Evolutionary conservation across 2,113 vertebrate species (phyloP), one percentile per base, ranked within the genome.

Genomic region (Oryzias curvinotus): DNA sequence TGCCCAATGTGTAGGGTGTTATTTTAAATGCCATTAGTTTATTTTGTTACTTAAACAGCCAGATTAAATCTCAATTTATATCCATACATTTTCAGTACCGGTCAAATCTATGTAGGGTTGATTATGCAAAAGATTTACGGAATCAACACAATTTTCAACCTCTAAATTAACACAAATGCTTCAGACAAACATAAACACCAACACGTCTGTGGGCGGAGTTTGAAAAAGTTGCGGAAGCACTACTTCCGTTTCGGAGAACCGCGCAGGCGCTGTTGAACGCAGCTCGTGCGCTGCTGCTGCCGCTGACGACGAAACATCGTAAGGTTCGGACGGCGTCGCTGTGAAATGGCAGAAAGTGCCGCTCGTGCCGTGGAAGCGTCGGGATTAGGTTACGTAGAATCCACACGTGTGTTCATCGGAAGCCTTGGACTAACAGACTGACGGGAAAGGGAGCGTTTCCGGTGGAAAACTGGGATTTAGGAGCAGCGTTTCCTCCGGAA

Each of bases 271-370:
- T 81, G 63, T 81, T 83, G 84, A 87, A 88, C 82, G 75, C 10
- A 1, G 58, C 80, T 21, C 36, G 58, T 1, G 73, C 25, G 78
- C 84, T 81, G 73, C 80, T 85, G 80, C 26, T 28, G 26, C 30
- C 73, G 81, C 81, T 72, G 80, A 81, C 42, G 82, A 81, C 80
- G 82, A 81, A 85, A 82, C 85, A 53, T 85, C 85, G 83, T 71
- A 74, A 55, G 80, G 63, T 71, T 86, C 80, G 73, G 88, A 82
- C 87, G 86, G 82, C 86, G 79, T 65, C 71, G 80, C 57, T 83
- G 81, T 84, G 85, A 84, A 85, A 90, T 83, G 87, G 84, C 89
- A 91, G 87, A 91, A 90, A 90, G 55, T 78, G 86, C 57, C 28
- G 86, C 57, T 26, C 19, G 85, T 83, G 85, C 91, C 89, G 85